Evolutionary conservation across 92 coral and sea anemone genomes (phyloP), one percentile per base, ranked within the genome.

Genomic region (Isaurus tuberculatus): DNA sequence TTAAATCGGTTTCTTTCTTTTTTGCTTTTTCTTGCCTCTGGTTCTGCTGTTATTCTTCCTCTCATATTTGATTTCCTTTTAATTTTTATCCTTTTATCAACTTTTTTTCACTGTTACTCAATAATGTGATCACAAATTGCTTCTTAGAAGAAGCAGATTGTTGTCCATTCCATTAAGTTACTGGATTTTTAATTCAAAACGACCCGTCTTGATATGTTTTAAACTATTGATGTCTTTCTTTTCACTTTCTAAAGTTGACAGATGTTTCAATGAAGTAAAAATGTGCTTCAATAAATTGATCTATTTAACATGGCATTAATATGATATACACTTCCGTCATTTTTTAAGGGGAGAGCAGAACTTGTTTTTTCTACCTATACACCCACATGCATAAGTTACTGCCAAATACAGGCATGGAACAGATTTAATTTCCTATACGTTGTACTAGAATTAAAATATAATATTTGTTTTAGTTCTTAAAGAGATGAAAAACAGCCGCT

Each of bases 301-400:
- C 22, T 37, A 69, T 26, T 69, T 15, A 22, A 10, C 42, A 43
- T 43, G 37, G 34, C 6, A 27, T 9, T 4, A 55, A 19, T 44
- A 25, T 72, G n/a, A 63, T 13, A 3, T 25, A 7, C 5, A 72
- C 34, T 72, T 72, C 78, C 78, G 61, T 14, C 36, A 26, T 25
- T 9, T 28, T 30, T 26, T 26, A 13, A 25, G n/a, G 19, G 53
- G 74, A 70, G 78, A 72, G 78, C 78, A 72, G 78, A 72, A 72
- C 78, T 43, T 72, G 58, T 43, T 72, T 72, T 13, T 7, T 7
- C 4, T 13, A 8, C 22, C 8, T 23, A 8, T 5, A 63, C 69
- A 63, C 33, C 32, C 34, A 55, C 23, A 40, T 40, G 27, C 63
- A 55, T 19, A 55, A 55, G 2, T 55, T 40, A 40, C 22, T 55